These are phyloP conservation scores for Machimus rusticus DNA, from an alignment of 2,888 invertebrate genomes.

Conservation along the genomic window DNA sequence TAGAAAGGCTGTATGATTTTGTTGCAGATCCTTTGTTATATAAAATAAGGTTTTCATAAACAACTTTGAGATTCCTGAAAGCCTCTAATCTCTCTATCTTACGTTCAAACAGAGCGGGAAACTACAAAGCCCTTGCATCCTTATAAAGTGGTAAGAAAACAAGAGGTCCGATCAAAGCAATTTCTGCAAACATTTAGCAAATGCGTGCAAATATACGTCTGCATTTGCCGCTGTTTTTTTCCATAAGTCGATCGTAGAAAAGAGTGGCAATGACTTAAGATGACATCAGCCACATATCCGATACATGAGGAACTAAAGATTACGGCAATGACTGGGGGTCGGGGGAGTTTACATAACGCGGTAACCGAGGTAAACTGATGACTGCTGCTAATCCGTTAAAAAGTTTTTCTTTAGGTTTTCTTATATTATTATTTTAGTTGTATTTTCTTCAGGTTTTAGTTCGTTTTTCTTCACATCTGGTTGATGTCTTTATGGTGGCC, in stretches of 20 bases:
- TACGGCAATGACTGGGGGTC: neutral
- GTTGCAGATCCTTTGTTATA: neutral
- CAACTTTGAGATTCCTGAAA: neutral
- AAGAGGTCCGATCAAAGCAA: neutral
- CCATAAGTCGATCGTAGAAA: neutral
- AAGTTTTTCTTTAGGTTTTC: neutral
- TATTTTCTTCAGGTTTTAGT: neutral
- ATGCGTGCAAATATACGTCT: neutral
- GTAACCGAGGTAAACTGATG: neutral
- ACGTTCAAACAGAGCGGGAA: neutral
- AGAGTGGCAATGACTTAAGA: conserved; percentile 20
- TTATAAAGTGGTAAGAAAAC: neutral
- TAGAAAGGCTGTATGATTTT: too few relatives aligned
- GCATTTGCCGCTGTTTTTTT: neutral
- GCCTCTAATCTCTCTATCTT: neutral
- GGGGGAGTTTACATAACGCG: neutral
- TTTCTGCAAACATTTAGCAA: neutral
- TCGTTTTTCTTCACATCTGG: neutral
- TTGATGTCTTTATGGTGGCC: conserved; percentile 7
- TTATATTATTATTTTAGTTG: neutral
- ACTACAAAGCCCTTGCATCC: neutral
- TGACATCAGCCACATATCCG: neutral
- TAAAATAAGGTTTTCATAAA: neutral
- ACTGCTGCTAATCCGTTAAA: neutral
- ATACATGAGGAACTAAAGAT: neutral